Evolutionary conservation across 2,113 vertebrate genomes (phyloP), one percentile per base, ranked within the genome.

Genomic region (Tragelaphus strepsiceros): DNA sequence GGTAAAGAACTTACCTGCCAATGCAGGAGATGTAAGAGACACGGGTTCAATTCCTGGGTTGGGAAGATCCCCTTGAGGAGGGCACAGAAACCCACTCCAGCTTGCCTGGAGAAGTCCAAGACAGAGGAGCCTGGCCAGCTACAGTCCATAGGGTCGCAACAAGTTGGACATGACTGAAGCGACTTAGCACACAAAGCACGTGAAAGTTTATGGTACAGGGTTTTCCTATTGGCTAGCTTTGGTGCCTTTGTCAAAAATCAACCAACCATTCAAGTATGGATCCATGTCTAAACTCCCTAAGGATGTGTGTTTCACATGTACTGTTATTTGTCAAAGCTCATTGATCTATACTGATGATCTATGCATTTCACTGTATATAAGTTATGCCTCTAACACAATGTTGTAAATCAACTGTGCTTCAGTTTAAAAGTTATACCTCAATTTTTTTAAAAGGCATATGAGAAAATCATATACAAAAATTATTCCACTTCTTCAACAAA

Each of bases 231-330:
- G 67, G 67, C 67, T 74, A 22, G 21, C 35, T 74, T 39, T 74
- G 35, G 1, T 43, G 35, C 35, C 71, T 77, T 7, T 77, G 71
- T 77, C 71, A 77, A 43, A 77, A 77, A 43, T 77, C 71, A 77
- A 39, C 22, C 35, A 77, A 77, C 35, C 71, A 43, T 85, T 92
- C 54, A 93, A 59, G 51, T 89, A 67, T 53, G 11, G 24, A 62
- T 83, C 54, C 82, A 92, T 43, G 90, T 96, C 35, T 94, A 81
- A 62, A 83, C 12, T 67, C 87, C 64, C 90, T 78, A 94, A 92
- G 64, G 30, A 78, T 43, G 22, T 46, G 6, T 26, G 54, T 91
- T 95, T 90, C 61, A 90, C 46, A 88, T 81, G n/a, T 82, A 67
- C 19, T 86, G 10, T 14, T 51, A 39, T 51, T 30, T 94, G 32